Evolutionary conservation across 2,888 invertebrate species (phyloP).

Genomic region (Seira sanloemensis): DNA sequence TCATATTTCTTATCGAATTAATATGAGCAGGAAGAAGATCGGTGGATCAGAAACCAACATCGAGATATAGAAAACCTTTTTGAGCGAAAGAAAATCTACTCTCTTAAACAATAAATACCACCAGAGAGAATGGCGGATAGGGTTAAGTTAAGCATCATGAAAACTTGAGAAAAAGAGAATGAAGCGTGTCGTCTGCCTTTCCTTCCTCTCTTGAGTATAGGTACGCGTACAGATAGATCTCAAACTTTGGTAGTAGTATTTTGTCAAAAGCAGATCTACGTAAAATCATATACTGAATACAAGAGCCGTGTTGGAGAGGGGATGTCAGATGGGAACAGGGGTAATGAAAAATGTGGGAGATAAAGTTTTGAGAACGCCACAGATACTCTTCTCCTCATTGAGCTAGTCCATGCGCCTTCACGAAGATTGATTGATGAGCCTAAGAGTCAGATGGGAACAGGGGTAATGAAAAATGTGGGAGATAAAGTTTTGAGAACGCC

Average conservation of each 20-base stretch:
- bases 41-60: neutral
- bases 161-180: neutral
- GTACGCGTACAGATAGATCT: too few relatives aligned
- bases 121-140: neutral
- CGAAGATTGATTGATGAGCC: constrained; percentile 44
- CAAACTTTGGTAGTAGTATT: neutral
- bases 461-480: neutral
- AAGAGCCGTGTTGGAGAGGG: neutral
- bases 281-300: too few relatives aligned
- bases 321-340: neutral
- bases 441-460: neutral
- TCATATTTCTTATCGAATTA: neutral
- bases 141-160: neutral
- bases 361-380: neutral
- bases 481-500: neutral
- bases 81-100: neutral
- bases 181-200: neutral
- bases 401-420: neutral
- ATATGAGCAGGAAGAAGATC: neutral
- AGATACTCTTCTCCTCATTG: constrained; percentile 22
- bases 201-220: too few relatives aligned
- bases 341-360: neutral
- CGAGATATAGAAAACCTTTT: neutral
- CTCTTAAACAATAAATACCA: neutral
- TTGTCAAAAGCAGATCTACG: too few relatives aligned